phyloP scores from a whole-genome alignment of 2,888 invertebrate species.

The Phengaris alcon region DNA sequence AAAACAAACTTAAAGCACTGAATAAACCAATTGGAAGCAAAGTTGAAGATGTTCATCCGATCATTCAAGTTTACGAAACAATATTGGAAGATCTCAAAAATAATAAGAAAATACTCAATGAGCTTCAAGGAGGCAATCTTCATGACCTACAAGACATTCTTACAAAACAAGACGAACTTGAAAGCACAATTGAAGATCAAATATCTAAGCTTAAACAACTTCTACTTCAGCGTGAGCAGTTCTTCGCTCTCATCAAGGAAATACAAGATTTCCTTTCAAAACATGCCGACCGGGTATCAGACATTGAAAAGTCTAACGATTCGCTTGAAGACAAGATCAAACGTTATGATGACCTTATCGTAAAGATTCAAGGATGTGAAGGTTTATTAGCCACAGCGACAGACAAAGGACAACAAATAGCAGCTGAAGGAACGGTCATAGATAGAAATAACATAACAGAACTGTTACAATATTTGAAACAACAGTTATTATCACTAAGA shows the following conservation, averaged over 20 bases:
- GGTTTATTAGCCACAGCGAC: conserved; percentile 91
- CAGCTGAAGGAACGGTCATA: conserved; percentile 91
- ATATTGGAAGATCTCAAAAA: conserved; percentile 88
- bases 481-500: conserved; percentile 88
- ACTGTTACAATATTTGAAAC: conserved; percentile 91
- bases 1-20: conserved; percentile 88
- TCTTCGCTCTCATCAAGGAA: conserved; percentile 90
- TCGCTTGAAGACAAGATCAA: conserved; percentile 92
- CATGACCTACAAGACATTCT: conserved; percentile 89
- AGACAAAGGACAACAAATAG: conserved; percentile 96
- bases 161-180: conserved; percentile 90
- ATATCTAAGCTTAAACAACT: conserved; percentile 89
- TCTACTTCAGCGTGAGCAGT: conserved; percentile 90
- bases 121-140: conserved; percentile 86
- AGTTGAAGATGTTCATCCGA: conserved; percentile 93
- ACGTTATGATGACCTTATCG: conserved; percentile 90
- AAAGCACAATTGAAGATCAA: conserved; percentile 91
- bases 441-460: conserved; percentile 93
- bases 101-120: conserved; percentile 87
- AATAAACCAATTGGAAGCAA: conserved; percentile 92
- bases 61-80: conserved; percentile 87
- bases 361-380: conserved; percentile 94
- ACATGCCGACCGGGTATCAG: conserved; percentile 90
- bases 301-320: conserved; percentile 90
- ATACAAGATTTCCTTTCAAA: conserved; percentile 92